These are phyloP conservation scores for Caenorhabditis imperialis DNA, from an alignment of 2,888 invertebrate genomes.

Conservation along the genomic window DNA sequence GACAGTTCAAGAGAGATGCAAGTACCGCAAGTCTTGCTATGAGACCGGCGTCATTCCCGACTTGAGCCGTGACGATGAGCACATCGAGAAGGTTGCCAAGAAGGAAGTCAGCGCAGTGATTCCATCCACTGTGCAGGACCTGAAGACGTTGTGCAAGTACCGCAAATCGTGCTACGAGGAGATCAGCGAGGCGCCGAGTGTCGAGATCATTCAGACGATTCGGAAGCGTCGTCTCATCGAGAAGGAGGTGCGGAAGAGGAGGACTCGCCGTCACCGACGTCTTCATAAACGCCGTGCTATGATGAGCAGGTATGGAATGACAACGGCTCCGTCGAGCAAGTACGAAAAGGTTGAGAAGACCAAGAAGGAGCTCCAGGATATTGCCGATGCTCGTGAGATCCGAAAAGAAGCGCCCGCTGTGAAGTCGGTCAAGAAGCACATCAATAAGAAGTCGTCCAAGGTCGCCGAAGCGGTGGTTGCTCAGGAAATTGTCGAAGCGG, in stretches of 20 bases:
- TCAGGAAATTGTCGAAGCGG: constrained; percentile 28
- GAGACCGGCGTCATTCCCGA: constrained; percentile 69
- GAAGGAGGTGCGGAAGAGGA: constrained; percentile 55
- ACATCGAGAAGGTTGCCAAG: constrained; percentile 34
- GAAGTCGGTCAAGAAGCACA: constrained; percentile 36
- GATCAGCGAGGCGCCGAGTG: constrained; percentile 56
- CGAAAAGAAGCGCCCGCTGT: constrained; percentile 31
- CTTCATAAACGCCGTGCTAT: constrained; percentile 31
- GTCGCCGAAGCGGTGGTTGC: constrained; percentile 24
- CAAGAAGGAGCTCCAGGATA: constrained; percentile 43
- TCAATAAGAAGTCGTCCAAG: constrained; percentile 37
- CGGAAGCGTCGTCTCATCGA: constrained; percentile 56
- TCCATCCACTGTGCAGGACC: constrained; percentile 55
- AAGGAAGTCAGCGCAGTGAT: constrained; percentile 55
- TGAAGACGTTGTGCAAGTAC: constrained; percentile 71
- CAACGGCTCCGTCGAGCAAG: constrained; percentile 16
- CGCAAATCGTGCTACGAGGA: constrained; percentile 68
- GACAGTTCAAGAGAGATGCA: constrained; percentile 67
- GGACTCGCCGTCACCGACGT: constrained; percentile 39
- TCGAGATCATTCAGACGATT: constrained; percentile 59
- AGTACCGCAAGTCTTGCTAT: constrained; percentile 74
- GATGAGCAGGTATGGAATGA: constrained; percentile 42
- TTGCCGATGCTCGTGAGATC: constrained; percentile 34
- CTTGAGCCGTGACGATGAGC: constrained; percentile 41
- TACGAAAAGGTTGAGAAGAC: constrained; percentile 52